Conservation (phyloP, 2,797 vertebrate species). For the Sebastes oblongus region DNA sequence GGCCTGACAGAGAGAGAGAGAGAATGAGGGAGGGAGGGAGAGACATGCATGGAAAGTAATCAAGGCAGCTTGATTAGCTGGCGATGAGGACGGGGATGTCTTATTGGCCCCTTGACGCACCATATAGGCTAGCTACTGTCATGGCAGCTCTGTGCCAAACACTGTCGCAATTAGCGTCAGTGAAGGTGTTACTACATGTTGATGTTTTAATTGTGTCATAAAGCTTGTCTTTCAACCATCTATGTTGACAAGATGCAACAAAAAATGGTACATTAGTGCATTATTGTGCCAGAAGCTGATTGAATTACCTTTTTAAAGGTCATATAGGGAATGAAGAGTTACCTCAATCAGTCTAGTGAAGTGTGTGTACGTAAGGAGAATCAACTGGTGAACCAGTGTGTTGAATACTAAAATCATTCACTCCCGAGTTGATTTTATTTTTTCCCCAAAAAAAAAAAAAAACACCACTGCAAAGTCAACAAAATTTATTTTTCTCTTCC, state of each 20-base stretch:
- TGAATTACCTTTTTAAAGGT: constrained; percentile 29
- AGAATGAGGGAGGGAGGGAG: constrained; percentile 78
- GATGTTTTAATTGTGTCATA: constrained; percentile 58
- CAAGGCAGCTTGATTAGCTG: constrained; percentile 96
- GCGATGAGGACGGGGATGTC: constrained; percentile 90
- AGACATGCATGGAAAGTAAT: constrained; percentile 98
- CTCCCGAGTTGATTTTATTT: constrained; percentile 9
- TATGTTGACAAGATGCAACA: constrained; percentile 18
- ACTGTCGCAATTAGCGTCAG: constrained; percentile 68
- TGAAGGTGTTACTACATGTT: constrained; percentile 53
- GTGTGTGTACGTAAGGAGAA: not conserved
- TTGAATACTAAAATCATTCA: constrained; percentile 6
- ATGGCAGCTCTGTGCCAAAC: constrained; percentile 62
- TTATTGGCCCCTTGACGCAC: constrained; percentile 88
- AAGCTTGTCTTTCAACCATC: constrained; percentile 11
- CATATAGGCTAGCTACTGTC: constrained; percentile 72
- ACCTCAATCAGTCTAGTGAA: not conserved
- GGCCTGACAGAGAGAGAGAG: constrained; percentile 86
- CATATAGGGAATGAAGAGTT: not conserved
- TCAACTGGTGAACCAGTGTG: constrained; percentile 4
- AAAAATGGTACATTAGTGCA: not conserved
- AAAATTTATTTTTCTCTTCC: not conserved
- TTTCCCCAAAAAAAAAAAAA: not conserved
- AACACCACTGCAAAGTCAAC: constrained; percentile 23
- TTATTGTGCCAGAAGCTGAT: constrained; percentile 1